These are phyloP conservation scores for Cheilosia pagana DNA, from an alignment of 2,888 invertebrate genomes.

Conservation along the genomic window DNA sequence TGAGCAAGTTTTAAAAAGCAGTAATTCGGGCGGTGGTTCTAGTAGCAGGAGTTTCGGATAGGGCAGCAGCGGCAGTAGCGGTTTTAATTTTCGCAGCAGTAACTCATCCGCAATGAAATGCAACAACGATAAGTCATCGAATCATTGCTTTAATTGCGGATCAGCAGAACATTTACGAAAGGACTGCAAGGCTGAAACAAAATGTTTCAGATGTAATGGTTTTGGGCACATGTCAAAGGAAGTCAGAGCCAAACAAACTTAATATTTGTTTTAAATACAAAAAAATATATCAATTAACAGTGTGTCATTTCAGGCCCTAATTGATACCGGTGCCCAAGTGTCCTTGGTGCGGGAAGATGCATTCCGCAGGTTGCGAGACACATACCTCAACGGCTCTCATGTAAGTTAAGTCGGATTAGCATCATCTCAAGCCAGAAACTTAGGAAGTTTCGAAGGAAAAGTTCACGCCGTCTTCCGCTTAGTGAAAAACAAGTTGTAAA, in stretches of 20 bases:
- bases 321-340: conserved; percentile 40
- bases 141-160: conserved; percentile 64
- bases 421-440: background rate
- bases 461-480: background rate
- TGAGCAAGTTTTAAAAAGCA: conserved; percentile 10
- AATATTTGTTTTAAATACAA: conserved; percentile 16
- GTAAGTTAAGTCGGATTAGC: background rate
- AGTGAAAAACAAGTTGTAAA: background rate
- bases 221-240: conserved; percentile 76
- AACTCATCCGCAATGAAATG: background rate
- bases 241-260: conserved; percentile 4
- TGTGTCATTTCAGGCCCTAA: conserved; percentile 19
- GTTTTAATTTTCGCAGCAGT: background rate
- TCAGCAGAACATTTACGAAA: conserved; percentile 32
- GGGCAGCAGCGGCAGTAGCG: background rate
- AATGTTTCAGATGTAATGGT: conserved; percentile 78
- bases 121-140: background rate
- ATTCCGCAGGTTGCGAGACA: background rate
- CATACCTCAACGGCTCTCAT: background rate
- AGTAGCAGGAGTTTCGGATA: background rate
- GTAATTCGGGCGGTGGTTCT: background rate
- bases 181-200: conserved; percentile 76
- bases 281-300: conserved; percentile 15
- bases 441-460: background rate
- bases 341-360: conserved; percentile 23